Conservation (phyloP, 2,113 vertebrate species). For the Otus sunia region DNA sequence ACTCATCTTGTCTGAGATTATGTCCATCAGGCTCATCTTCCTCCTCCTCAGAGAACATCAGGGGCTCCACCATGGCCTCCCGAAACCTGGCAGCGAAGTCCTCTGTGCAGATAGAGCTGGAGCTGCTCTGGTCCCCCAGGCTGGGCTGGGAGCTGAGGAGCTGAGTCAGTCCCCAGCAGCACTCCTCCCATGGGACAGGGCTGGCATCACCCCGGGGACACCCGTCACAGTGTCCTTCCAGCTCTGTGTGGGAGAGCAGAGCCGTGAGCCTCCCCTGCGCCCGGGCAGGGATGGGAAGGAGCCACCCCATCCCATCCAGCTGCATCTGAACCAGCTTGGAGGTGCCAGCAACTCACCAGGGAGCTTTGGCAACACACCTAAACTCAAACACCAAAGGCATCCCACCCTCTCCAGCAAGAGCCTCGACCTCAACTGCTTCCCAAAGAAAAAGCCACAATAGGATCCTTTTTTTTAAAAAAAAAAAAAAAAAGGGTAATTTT, state of each 20-base stretch:
- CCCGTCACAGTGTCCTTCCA: accelerated
- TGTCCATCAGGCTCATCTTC: background rate
- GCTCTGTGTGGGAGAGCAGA: background rate
- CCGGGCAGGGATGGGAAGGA: background rate
- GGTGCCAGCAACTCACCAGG: background rate
- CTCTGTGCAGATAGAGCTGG: slow-evolving; percentile 74
- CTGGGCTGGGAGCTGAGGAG: slow-evolving; percentile 49
- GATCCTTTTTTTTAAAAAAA: too few species aligned
- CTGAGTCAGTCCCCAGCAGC: slow-evolving; percentile 62
- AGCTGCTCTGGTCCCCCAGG: background rate
- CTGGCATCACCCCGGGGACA: background rate
- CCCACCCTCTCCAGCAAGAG: background rate
- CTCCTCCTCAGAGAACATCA: background rate
- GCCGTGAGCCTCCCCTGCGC: background rate
- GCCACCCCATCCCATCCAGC: background rate
- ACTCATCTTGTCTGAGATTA: background rate
- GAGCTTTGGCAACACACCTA: accelerated
- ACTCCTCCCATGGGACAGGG: slow-evolving; percentile 18
- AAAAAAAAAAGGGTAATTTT: too few species aligned
- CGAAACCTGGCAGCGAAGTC: slow-evolving; percentile 75
- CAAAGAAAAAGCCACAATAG: background rate
- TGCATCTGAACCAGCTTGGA: background rate
- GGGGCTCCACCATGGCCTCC: slow-evolving; percentile 69
- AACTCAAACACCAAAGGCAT: accelerated
- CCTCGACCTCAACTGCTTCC: background rate